Conservation (phyloP, 64 coral and sea anemone genomes). For the Montipora efflorescens region DNA sequence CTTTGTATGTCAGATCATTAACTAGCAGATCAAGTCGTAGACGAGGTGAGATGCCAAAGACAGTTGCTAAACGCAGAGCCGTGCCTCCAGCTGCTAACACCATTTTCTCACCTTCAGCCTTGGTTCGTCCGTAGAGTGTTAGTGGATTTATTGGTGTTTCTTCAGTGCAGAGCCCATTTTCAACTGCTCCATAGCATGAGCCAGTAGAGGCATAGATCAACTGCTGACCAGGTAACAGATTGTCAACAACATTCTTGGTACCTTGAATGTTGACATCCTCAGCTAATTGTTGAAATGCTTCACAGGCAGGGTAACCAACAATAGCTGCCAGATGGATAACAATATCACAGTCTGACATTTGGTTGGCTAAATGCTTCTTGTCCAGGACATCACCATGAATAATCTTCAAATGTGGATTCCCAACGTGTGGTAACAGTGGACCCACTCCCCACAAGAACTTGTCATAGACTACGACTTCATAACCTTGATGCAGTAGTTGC, state of each 20-base stretch:
- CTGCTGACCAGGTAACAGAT: conserved; percentile 61
- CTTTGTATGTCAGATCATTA: conserved; percentile 94
- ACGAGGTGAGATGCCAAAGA: conserved; percentile 89
- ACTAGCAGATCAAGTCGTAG: conserved; percentile 90
- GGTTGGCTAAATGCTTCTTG: conserved; percentile 57
- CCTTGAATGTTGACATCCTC: conserved; percentile 80
- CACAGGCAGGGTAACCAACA: conserved; percentile 94
- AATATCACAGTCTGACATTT: conserved; percentile 66
- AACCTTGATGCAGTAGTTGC: conserved; percentile 69
- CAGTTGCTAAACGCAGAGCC: conserved; percentile 86
- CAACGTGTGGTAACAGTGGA: conserved; percentile 55
- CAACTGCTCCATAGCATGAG: conserved; percentile 91
- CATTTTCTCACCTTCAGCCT: conserved; percentile 80
- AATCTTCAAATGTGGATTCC: conserved; percentile 66
- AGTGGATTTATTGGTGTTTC: conserved; percentile 89
- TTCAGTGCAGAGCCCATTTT: conserved; percentile 88
- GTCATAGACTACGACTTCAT: conserved; percentile 83
- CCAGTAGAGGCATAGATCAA: conserved; percentile 94
- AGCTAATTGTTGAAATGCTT: conserved; percentile 77
- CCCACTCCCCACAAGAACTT: conserved; percentile 86
- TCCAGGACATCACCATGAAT: conserved; percentile 90
- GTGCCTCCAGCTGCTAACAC: conserved; percentile 67
- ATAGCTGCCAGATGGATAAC: conserved; percentile 92
- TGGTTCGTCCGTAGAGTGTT: conserved; percentile 93
- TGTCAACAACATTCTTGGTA: conserved; percentile 78